Conservation (phyloP, 2,797 vertebrate genomes). For the Paramormyrops hopkinsi region DNA sequence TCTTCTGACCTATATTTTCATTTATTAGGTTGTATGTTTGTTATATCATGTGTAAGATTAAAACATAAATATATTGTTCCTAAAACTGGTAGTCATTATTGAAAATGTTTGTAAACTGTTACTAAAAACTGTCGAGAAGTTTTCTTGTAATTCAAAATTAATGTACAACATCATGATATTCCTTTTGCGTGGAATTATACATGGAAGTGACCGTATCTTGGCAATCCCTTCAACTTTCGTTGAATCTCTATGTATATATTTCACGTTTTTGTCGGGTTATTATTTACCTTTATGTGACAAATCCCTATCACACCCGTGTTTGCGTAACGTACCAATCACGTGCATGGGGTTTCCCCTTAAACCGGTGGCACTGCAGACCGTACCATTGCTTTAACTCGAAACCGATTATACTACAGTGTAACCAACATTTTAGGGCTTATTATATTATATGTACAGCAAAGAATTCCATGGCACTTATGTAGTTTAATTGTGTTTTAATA, state of each 20-base stretch:
- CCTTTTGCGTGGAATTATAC: neutral
- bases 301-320: neutral
- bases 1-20: neutral
- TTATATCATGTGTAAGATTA: neutral
- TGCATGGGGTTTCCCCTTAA: constrained; percentile 54
- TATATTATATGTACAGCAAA: neutral
- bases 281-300: neutral
- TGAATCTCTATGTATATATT: neutral
- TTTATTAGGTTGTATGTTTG: neutral
- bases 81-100: neutral
- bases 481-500: neutral
- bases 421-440: neutral
- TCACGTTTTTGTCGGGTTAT: neutral
- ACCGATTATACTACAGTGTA: neutral
- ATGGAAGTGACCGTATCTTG: neutral
- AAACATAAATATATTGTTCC: neutral
- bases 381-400: constrained; percentile 40
- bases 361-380: constrained; percentile 52
- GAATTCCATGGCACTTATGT: neutral
- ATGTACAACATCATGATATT: neutral
- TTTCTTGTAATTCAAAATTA: neutral
- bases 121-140: neutral
- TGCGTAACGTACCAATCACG: constrained; percentile 53
- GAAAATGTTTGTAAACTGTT: neutral
- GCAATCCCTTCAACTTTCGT: neutral